Conservation (phyloP, 2,113 vertebrate genomes). For the Emydura subglobosa region DNA sequence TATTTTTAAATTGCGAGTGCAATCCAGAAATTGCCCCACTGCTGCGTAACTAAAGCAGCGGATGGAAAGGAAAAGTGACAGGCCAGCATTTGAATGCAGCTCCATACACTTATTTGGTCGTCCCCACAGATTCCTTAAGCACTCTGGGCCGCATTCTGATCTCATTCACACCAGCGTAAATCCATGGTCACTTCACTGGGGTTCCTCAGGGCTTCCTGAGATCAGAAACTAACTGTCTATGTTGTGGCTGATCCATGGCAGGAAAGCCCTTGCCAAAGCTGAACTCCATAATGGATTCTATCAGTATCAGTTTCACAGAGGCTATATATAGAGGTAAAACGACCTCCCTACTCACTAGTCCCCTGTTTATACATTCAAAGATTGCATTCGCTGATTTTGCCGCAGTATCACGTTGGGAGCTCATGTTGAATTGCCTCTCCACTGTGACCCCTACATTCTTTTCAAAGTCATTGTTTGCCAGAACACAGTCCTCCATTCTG, state of each 20-base stretch:
- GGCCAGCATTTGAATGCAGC: not conserved
- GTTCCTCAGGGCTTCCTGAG: slow-evolving; percentile 1
- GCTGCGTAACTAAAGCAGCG: not conserved
- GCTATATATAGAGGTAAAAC: not conserved
- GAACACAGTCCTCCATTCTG: not conserved
- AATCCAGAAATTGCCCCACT: not conserved
- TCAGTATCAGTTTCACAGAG: slow-evolving; percentile 44
- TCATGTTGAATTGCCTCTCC: not conserved
- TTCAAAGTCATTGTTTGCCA: not conserved
- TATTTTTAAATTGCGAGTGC: slow-evolving; percentile 53
- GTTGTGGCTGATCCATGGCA: slow-evolving; percentile 32
- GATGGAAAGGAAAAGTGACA: not conserved
- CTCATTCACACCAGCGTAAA: slow-evolving; percentile 47
- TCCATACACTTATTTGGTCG: not conserved
- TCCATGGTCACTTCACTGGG: not conserved
- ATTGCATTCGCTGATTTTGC: not conserved
- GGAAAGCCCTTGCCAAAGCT: slow-evolving; percentile 57
- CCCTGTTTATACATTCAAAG: not conserved
- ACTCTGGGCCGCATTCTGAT: slow-evolving; percentile 33
- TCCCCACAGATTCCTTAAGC: not conserved
- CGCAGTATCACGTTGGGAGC: not conserved
- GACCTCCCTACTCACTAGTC: not conserved
- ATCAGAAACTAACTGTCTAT: slow-evolving; percentile 44
- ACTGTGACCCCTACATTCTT: not conserved
- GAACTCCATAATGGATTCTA: not conserved